phyloP scores from a whole-genome alignment of 2,113 vertebrate species.

The Strigops habroptila region DNA sequence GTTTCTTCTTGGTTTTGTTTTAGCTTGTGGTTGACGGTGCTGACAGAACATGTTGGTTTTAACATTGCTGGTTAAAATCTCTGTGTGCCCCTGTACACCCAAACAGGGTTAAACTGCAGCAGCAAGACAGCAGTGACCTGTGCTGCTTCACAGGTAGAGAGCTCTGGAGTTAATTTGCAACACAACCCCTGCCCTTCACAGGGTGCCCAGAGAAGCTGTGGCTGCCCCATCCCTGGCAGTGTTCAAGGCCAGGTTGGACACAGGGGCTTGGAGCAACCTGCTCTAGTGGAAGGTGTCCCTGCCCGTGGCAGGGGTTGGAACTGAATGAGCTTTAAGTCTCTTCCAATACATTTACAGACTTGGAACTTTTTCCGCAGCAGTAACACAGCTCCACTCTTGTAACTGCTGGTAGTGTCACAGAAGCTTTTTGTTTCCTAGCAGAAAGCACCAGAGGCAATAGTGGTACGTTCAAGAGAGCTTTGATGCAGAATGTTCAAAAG shows the following conservation, averaged over 20 bases:
- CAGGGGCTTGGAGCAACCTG: not conserved
- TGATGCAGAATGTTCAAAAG: slow-evolving; percentile 51
- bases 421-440: slow-evolving; percentile 14
- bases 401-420: not conserved
- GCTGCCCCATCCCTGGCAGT: not conserved
- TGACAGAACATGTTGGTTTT: not conserved
- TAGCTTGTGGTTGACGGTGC: not conserved
- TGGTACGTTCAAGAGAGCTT: not conserved
- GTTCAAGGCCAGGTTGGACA: not conserved
- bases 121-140: not conserved
- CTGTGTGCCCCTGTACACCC: not conserved
- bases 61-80: not conserved
- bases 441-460: not conserved
- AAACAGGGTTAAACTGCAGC: not conserved
- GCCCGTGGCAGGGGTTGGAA: not conserved
- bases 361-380: not conserved
- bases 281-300: not conserved
- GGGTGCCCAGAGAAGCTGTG: not conserved
- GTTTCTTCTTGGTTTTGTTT: not conserved
- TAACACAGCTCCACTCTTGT: not conserved
- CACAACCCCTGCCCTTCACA: not conserved
- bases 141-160: not conserved
- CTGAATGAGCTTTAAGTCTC: not conserved
- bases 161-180: not conserved
- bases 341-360: not conserved